These are phyloP conservation scores for Sebastes reedi DNA, from an alignment of 2,797 vertebrate genomes.

Conservation along the genomic window DNA sequence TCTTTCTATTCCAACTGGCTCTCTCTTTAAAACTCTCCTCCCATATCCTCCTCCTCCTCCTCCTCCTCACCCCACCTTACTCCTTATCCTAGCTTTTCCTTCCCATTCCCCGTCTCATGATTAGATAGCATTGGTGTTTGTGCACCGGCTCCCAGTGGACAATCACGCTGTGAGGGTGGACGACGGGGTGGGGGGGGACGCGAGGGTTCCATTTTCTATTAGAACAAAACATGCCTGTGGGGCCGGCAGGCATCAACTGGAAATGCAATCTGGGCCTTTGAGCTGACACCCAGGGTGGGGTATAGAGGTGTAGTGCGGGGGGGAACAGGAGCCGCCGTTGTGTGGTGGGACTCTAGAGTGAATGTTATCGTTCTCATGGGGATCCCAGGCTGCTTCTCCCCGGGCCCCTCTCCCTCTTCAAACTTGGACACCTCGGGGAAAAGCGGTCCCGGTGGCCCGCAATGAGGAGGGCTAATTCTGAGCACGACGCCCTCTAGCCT, in stretches of 20 bases:
- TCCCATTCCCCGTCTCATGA: conserved; percentile 71
- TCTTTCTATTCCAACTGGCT: conserved; percentile 25
- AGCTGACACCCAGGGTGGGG: conserved; percentile 71
- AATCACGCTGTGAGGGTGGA: conserved; percentile 59
- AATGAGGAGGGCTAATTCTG: conserved; percentile 55
- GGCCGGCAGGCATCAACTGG: conserved; percentile 73
- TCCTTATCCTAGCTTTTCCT: conserved; percentile 67
- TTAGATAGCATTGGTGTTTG: conserved; percentile 77
- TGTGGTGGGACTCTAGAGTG: conserved; percentile 55
- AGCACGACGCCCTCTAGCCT: conserved; percentile 22
- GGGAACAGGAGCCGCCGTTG: conserved; percentile 38
- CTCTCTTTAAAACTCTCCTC: conserved; percentile 52
- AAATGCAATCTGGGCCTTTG: conserved; percentile 78
- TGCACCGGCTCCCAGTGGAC: conserved; percentile 69
- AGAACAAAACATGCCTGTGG: conserved; percentile 79
- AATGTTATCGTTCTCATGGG: conserved; percentile 74
- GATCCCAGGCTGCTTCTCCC: conserved; percentile 56
- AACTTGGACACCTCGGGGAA: conserved; percentile 57
- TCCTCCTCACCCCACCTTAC: conserved; percentile 45
- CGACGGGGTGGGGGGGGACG: conserved; percentile 1
- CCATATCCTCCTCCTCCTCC: conserved; percentile 26
- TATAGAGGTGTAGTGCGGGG: conserved; percentile 40
- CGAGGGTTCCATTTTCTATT: conserved; percentile 75
- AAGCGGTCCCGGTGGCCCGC: conserved; percentile 36
- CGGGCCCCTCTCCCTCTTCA: conserved; percentile 41